Conservation (phyloP, 2,797 vertebrate genomes). For the Catharus ustulatus region DNA sequence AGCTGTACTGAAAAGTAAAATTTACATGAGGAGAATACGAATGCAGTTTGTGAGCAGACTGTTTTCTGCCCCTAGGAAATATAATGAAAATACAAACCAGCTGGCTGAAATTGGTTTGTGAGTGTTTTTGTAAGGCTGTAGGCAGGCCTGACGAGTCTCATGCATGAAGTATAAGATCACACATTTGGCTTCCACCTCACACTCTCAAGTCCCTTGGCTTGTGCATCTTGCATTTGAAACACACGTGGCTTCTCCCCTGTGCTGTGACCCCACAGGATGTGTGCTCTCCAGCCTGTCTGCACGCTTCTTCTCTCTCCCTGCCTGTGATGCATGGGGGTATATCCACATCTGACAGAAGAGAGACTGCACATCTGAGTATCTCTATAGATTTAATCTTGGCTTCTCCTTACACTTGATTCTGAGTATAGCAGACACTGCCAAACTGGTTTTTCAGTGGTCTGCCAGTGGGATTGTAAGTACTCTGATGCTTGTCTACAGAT, state of each 20-base stretch:
- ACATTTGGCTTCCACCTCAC: conserved; percentile 6
- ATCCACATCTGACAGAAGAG: neutral
- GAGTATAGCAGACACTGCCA: neutral
- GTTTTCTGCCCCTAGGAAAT: conserved; percentile 23
- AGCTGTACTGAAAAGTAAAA: conserved; percentile 30
- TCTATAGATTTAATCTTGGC: neutral
- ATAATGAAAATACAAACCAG: neutral
- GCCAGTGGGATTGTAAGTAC: neutral
- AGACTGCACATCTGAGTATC: neutral
- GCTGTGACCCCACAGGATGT: neutral
- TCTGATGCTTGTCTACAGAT: neutral
- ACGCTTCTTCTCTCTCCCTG: neutral
- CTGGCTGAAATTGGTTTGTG: conserved; percentile 18
- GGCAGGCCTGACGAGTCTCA: neutral
- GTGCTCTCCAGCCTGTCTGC: neutral
- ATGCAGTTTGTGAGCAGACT: neutral
- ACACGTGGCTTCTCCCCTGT: neutral
- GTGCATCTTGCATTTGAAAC: neutral
- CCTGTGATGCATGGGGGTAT: neutral
- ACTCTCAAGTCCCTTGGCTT: neutral
- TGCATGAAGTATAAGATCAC: neutral
- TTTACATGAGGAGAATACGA: conserved; percentile 30
- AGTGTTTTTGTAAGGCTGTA: neutral
- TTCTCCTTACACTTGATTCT: neutral
- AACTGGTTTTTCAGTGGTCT: neutral